Evolutionary conservation across 92 coral and sea anemone species (phyloP), one percentile per base, ranked within the genome.

Genomic region (Micromussa lordhowensis): DNA sequence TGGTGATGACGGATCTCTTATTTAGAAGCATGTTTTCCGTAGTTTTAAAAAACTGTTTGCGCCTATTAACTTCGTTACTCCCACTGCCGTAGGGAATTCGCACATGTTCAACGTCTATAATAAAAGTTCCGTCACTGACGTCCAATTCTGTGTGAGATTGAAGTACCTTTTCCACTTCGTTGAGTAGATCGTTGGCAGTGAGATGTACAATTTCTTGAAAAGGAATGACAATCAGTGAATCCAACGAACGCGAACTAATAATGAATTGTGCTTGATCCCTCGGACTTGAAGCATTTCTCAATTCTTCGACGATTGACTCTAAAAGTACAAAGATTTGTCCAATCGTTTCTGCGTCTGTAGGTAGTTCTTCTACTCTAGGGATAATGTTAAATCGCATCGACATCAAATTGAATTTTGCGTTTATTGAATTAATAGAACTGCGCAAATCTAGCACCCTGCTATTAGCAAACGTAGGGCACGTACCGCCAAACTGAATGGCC

Each of bases 251-350:
- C n/a, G n/a, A n/a, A n/a, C n/a, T n/a, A n/a, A n/a, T n/a, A n/a
- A n/a, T n/a, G n/a, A n/a, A n/a, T n/a, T 70, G 76, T 10, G 22
- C 76, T 70, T 70, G 76, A 32, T 70, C 76, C 22, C 76, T 31
- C 0, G 19, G 76, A 70, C 22, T 30, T 1, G 76, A 70, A 11
- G 44, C 76, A 31, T 70, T 70, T 30, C 44, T 31, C 22, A 70
- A 31, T 31, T 70, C 76, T 32, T 1, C 8, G 2, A 70, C 44
- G 4, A 70, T 32, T 5, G 48, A 31, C 40, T 70, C 76, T 15
- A 70, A 31, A 31, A 70, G 76, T 1, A 70, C 76, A 14, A 70
- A n/a, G n/a, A n/a, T n/a, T n/a, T n/a, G n/a, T n/a, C n/a, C n/a
- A n/a, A n/a, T n/a, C n/a, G n/a, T n/a, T n/a, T n/a, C n/a, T n/a